Evolutionary conservation across 1,140 invertebrate genomes (phyloP).

Genomic region (Dendroctonus valens): DNA sequence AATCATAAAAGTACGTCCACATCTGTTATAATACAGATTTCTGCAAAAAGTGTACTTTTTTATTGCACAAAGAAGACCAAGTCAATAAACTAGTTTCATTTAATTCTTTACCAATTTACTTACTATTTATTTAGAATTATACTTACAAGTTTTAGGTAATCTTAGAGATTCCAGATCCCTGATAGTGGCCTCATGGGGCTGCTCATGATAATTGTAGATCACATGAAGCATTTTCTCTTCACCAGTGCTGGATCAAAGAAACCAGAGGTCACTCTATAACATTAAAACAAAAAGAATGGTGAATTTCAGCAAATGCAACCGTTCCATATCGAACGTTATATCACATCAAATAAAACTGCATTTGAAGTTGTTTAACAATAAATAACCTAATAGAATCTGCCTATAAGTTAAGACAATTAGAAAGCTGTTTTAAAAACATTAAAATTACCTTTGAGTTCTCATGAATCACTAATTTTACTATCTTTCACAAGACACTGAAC

Average conservation of each 20-base stretch:
- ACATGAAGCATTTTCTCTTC: conserved; percentile 88
- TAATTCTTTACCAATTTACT: no score
- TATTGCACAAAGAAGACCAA: no score
- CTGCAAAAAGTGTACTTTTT: no score
- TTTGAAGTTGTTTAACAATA: background rate
- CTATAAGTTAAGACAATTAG: no score
- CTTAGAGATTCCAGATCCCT: conserved; percentile 74
- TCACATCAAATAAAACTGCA: no score
- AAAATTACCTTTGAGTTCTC: no score
- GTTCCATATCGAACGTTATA: conserved; percentile 7
- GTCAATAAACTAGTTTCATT: no score
- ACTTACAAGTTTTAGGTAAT: conserved; percentile 63
- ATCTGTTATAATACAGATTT: no score
- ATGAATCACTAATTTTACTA: no score
- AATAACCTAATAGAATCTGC: no score
- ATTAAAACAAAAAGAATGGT: background rate
- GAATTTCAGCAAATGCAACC: conserved; percentile 10
- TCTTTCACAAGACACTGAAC: no score
- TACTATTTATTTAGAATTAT: conserved; percentile 1
- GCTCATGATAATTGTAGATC: conserved; percentile 80
- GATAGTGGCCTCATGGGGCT: conserved; percentile 76
- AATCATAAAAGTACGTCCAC: background rate
- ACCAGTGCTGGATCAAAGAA: conserved; percentile 94
- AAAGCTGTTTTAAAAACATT: no score
- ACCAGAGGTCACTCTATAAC: conserved; percentile 84